Conservation (phyloP, 2,888 invertebrate species). For the Caenorhabditis sp. region DNA sequence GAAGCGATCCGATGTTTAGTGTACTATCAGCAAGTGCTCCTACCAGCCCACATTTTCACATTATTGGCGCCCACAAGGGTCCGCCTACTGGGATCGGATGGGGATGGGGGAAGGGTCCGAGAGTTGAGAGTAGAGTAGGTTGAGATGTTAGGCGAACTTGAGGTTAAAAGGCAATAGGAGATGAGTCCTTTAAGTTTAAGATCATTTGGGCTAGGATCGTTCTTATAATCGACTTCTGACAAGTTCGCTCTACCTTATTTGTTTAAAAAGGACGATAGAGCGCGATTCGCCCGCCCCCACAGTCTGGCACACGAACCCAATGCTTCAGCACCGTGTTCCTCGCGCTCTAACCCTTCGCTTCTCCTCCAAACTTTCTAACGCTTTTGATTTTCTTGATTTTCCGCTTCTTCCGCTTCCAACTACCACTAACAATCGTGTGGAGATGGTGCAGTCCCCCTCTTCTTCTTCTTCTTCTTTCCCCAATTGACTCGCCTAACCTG, state of each 20-base stretch:
- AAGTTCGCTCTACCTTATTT: too few relatives aligned
- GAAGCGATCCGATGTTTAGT: constrained; percentile 31
- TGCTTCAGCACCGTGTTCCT: constrained; percentile 14
- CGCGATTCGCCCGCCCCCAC: neutral
- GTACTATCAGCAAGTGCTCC: constrained; percentile 45
- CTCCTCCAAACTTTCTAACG: constrained; percentile 22
- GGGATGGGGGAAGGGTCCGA: neutral
- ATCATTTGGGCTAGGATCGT: too few relatives aligned
- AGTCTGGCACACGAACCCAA: constrained; percentile 12
- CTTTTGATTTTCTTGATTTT: constrained; percentile 30
- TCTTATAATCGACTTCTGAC: too few relatives aligned
- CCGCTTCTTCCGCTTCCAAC: neutral
- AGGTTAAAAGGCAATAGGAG: too few relatives aligned
- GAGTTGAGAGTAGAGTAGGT: too few relatives aligned
- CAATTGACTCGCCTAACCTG: neutral
- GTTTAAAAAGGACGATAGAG: too few relatives aligned
- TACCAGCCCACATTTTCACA: constrained; percentile 7
- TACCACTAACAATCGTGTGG: constrained; percentile 29
- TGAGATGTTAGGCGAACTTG: too few relatives aligned
- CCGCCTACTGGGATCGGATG: constrained; percentile 9
- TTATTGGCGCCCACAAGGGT: constrained; percentile 10
- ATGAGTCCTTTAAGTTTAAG: too few relatives aligned
- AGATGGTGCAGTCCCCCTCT: constrained; percentile 21
- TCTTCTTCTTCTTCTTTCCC: neutral
- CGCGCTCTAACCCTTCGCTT: neutral